Evolutionary conservation across 2,113 vertebrate genomes (phyloP), one percentile per base, ranked within the genome.

Genomic region (Bubo bubo): DNA sequence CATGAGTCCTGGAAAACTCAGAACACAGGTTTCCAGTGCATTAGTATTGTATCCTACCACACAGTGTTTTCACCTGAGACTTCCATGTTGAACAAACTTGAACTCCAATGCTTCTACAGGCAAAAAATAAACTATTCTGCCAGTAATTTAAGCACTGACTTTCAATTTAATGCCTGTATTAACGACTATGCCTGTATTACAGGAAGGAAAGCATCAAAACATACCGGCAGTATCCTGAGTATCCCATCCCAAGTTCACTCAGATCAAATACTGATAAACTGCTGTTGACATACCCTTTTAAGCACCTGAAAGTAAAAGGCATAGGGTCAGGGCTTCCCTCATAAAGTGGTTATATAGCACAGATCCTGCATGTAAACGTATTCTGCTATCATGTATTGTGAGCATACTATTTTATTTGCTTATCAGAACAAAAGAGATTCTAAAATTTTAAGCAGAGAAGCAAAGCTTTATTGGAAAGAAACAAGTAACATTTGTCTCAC

Each of bases 201-300:
- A 75, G 14, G 34, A 62, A 59, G 21, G 15, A 34, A 43, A 79
- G 17, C 12, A 77, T 0, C 0, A 0, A n/a, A 81, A 91, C 88
- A 2, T 97, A 99, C 98, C 99, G 98, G 98, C 99, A 99, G 94
- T 99, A 99, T 82, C 98, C 98, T 4, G 98, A 97, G 76, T 98
- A 98, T 73, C 98, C 98, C 89, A 99, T 98, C 5, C 97, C 98
- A 56, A 98, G 97, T 50, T 99, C 99, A 80, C 98, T 98, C 98
- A 99, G 98, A 94, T 99, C 98, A 97, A 99, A 99, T 55, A 99
- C 98, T 34, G 99, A 99, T 68, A 99, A 97, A 96, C 99, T 99
- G 93, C 99, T 99, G 98, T 99, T 99, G 97, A 99, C 98, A 74
- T 99, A 99, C n/a, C 99, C 99, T 74, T 95, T 98, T 77, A 99